Base-by-base conservation (phyloP, 2,113 vertebrate species). In the Vidua macroura region DNA sequence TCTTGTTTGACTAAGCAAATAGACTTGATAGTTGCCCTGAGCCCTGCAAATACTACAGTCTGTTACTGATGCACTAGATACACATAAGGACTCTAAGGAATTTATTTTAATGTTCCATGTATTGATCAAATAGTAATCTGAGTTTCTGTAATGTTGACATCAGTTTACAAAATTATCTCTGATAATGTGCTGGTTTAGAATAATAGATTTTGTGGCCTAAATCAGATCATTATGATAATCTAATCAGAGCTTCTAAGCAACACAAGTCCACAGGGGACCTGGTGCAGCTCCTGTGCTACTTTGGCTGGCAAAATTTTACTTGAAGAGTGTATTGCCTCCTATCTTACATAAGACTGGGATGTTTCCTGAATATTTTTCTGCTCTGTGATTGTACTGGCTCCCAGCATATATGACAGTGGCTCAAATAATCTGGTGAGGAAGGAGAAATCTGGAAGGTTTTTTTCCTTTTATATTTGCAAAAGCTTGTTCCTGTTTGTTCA, bases 41-140 rank as follows among this genome's bases (percentile, higher is more conserved):
- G 49, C 87, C 92, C 55, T 46, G 52, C 94, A 97, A 92, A 95
- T 91, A 59, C 62, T 93, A 1, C 35, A 87, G 41, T 69, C 86
- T 85, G 31, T 86, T 82, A 46, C 80, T 75, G 83, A 37, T 84
- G 62, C 58, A 59, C 31, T 76, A 53, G 69, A 51, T 76, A 78
- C 58, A 87, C 77, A 46, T 7, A 37, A 79, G 37, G 67, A 58
- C 89, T 82, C 91, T 24, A 51, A 79, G 89, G 78, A 91, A 72
- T 95, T 90, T 90, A n/a, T 94, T 86, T 83, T 74, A 81, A 90
- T 74, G 60, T 41, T 87, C 46, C 56, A 43, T 62, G 35, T 92
- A 95, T 84, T 73, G 94, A 92, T 79, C 0, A 1, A 82, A 76
- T 48, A 53, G 49, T 89, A 79, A 89, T 89, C 83, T 75, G 44